A percentile compares a stretch with the other conserved stretches of the same genome.
Evolutionary conservation across 30 jellyfish, hydroid and myxozoan species (phyloP).

Genomic region (Cassiopea xamachana): DNA sequence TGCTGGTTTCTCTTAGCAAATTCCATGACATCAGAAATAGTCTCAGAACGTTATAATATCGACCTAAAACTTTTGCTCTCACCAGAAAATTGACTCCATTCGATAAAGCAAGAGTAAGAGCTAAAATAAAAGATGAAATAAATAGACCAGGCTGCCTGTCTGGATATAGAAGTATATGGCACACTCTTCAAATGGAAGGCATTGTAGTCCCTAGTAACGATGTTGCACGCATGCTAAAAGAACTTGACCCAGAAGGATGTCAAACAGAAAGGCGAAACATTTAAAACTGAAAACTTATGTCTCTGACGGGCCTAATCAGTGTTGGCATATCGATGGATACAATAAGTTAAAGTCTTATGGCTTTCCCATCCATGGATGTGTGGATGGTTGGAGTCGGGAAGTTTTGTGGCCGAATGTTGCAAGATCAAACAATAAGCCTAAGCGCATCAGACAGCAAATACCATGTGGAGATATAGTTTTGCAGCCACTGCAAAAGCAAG

Average conservation of each 20-base stretch:
- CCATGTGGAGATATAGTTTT: no score
- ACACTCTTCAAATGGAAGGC: conserved; percentile 63
- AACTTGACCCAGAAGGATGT: conserved; percentile 74
- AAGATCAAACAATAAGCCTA: conserved; percentile 67
- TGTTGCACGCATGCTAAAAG: conserved; percentile 53
- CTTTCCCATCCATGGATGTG: conserved; percentile 79
- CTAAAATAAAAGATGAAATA: conserved; percentile 54
- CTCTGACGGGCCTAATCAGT: conserved; percentile 69
- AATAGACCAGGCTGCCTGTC: conserved; percentile 78
- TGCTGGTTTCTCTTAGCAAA: conserved; percentile 46
- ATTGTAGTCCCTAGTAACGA: conserved; percentile 42
- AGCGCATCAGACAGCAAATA: conserved; percentile 41
- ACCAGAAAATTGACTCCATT: conserved; percentile 47
- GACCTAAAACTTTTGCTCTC: conserved; percentile 65
- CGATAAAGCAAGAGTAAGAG: conserved; percentile 62
- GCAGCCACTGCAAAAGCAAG: no score
- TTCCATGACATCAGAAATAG: conserved; percentile 55
- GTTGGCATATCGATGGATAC: conserved; percentile 79
- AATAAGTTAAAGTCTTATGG: conserved; percentile 70
- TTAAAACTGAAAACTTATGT: conserved; percentile 33
- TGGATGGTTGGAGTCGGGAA: conserved; percentile 80
- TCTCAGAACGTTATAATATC: conserved; percentile 65
- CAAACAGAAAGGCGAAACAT: conserved; percentile 47
- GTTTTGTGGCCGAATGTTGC: conserved; percentile 72
- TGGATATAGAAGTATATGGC: conserved; percentile 79